phyloP scores from a whole-genome alignment of 2,888 invertebrate genomes.

The Steinernema carpocapsae region DNA sequence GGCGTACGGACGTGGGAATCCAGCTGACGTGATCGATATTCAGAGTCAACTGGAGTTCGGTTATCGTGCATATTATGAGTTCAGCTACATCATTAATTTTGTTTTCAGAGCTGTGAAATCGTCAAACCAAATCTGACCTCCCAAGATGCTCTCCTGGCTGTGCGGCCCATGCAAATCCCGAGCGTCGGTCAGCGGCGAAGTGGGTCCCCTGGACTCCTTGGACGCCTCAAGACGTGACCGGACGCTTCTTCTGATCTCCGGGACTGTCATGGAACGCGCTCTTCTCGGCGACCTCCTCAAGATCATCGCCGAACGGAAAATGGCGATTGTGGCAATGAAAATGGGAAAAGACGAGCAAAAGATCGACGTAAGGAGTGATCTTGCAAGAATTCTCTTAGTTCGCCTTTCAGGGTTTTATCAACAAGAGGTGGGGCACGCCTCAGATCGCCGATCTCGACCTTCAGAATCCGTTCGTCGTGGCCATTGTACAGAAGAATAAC shows the following conservation, averaged over 20 bases:
- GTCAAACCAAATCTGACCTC: no score
- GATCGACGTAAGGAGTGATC: no score
- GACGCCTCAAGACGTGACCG: not conserved
- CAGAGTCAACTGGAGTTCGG: no score
- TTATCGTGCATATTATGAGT: no score
- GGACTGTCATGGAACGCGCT: constrained; percentile 13
- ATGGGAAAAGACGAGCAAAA: not conserved
- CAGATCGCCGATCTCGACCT: not conserved
- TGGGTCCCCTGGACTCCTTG: not conserved
- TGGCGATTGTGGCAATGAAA: not conserved
- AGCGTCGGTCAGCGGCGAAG: constrained; percentile 2
- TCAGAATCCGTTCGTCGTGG: not conserved
- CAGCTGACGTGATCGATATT: no score
- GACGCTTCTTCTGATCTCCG: not conserved
- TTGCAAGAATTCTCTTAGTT: no score
- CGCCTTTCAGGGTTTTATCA: not conserved
- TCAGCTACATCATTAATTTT: no score
- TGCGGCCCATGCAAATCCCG: not conserved
- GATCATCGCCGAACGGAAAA: not conserved
- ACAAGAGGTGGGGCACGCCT: not conserved
- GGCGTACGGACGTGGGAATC: no score
- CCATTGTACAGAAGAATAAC: not conserved
- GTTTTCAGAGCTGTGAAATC: no score
- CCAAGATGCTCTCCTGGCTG: constrained; percentile 22
- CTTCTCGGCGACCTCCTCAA: constrained; percentile 4